Base-by-base conservation (phyloP, 2,797 vertebrate genomes). In the Acrocephalus scirpaceus region DNA sequence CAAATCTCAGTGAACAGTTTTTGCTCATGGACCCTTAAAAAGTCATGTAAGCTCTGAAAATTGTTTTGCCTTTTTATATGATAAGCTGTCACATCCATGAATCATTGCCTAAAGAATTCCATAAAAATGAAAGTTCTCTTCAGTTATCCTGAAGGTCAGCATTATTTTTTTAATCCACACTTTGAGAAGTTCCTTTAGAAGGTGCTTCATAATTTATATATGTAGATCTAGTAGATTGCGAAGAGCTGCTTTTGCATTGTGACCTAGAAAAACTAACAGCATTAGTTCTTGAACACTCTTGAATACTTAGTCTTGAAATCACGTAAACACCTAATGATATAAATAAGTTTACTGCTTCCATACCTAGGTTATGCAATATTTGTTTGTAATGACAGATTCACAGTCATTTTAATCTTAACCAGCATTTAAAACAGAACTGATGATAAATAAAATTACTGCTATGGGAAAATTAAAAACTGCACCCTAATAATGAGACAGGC, bases 41-140 rank as follows among this genome's bases (percentile, higher is more conserved):
- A 91, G 47, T 69, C 64, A 45, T 30, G 10, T 71, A 94, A 79
- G 50, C 53, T 81, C 47, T 94, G 67, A 92, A 93, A 95, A 79
- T 50, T 0, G 5, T 82, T 90, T 78, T 87, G 38, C 38, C 56
- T 50, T 90, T 82, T 88, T 94, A n/a, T 71, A 18, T 67, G 48
- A 36, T 75, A 78, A n/a, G 8, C 60, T 86, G 20, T 76, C 27
- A 34, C n/a, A 86, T 65, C 60, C 70, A 47, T 54, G 20, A 92
- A 85, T 61, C 25, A 42, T 60, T 92, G 60, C 45, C 60, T 84
- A 36, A 90, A 72, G 61, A 88, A 82, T 79, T 62, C 73, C 23
- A 71, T 58, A 56, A 95, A 92, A 82, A 89, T 58, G 14, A 90
- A 73, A 10, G 38, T 65, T 75, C 30, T 18, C 12, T 61, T 84